Evolutionary conservation across 2,888 invertebrate species (phyloP).

Genomic region (Parnassius smintheus): DNA sequence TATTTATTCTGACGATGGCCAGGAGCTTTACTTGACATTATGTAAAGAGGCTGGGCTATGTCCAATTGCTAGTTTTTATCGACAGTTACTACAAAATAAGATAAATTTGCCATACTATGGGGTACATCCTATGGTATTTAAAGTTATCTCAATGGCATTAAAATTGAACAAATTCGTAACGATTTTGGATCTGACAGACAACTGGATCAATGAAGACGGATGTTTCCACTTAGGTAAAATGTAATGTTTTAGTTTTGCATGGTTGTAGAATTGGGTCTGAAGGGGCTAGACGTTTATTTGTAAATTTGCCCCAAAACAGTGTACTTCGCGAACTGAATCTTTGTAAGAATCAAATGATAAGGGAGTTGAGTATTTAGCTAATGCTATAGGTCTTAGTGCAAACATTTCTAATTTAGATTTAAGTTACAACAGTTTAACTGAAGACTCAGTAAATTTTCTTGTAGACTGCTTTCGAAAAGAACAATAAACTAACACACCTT

Average conservation of each 20-base stretch:
- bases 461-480: conserved; percentile 40
- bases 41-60: conserved; percentile 43
- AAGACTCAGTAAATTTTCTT: conserved; percentile 35
- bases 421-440: conserved; percentile 44
- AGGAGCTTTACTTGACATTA: conserved; percentile 46
- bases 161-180: conserved; percentile 38
- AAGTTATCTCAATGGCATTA: conserved; percentile 37
- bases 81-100: conserved; percentile 37
- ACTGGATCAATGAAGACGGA: conserved; percentile 42
- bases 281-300: conserved; percentile 36
- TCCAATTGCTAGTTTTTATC: conserved; percentile 43
- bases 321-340: conserved; percentile 37
- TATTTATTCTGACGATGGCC: conserved; percentile 46
- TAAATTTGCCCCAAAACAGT: conserved; percentile 36
- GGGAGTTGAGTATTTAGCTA: conserved; percentile 38
- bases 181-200: conserved; percentile 43
- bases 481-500: conserved; percentile 39
- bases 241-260: conserved; percentile 38
- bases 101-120: conserved; percentile 43
- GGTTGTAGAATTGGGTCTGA: conserved; percentile 43
- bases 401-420: conserved; percentile 39
- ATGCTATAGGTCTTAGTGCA: conserved; percentile 35
- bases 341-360: conserved; percentile 38
- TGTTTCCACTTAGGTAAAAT: conserved; percentile 46
- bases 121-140: conserved; percentile 32